Conservation (phyloP, 2,797 vertebrate species). For the Poliocrania exsul region DNA sequence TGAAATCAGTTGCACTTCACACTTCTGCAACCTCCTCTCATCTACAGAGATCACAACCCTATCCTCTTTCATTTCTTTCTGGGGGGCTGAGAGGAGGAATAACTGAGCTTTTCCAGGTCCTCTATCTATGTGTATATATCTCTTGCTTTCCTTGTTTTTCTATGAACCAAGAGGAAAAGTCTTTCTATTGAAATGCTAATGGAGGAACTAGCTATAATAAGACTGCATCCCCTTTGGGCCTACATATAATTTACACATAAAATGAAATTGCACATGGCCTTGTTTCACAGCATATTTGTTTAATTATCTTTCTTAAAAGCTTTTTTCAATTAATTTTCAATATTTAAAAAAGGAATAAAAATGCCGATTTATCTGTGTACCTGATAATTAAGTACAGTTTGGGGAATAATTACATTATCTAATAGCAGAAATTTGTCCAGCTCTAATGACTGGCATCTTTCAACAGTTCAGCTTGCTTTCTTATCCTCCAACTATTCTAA, state of each 20-base stretch:
- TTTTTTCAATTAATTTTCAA: slow-evolving; percentile 82
- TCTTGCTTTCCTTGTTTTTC: slow-evolving; percentile 52
- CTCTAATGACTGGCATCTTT: slow-evolving; percentile 50
- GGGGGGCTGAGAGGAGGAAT: neutral
- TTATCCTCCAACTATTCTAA: neutral
- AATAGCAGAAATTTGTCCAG: slow-evolving; percentile 69
- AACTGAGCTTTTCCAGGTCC: neutral
- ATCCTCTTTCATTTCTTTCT: slow-evolving; percentile 20
- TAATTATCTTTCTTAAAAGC: slow-evolving; percentile 79
- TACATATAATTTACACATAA: slow-evolving; percentile 81
- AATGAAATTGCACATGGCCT: slow-evolving; percentile 78
- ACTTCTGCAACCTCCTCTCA: slow-evolving; percentile 37
- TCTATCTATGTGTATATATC: neutral
- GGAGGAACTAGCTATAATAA: slow-evolving; percentile 71
- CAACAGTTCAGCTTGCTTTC: slow-evolving; percentile 10
- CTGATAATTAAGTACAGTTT: slow-evolving; percentile 79
- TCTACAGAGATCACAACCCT: slow-evolving; percentile 31
- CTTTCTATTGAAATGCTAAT: slow-evolving; percentile 78
- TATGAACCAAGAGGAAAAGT: slow-evolving; percentile 56
- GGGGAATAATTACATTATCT: slow-evolving; percentile 77
- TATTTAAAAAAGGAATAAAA: slow-evolving; percentile 79
- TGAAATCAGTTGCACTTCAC: slow-evolving; percentile 39
- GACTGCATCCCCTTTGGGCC: slow-evolving; percentile 75
- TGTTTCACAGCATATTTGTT: slow-evolving; percentile 79
- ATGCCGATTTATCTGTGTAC: slow-evolving; percentile 74